Evolutionary conservation across 2,113 vertebrate genomes (phyloP).

Genomic region (Pseudorectes ferrugineus): DNA sequence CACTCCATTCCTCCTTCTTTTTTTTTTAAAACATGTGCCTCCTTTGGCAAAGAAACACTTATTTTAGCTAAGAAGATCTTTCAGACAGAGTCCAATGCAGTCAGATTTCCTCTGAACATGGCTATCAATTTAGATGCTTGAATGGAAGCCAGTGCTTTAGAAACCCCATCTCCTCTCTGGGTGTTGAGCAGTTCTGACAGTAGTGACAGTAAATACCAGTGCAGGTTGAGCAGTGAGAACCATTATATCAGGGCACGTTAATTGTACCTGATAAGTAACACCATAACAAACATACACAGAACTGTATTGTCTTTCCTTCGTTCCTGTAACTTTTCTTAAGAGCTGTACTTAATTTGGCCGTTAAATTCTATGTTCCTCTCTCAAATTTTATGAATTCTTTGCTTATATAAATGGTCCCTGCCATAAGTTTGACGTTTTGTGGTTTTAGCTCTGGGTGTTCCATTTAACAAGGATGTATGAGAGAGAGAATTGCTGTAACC

Average conservation of each 20-base stretch:
- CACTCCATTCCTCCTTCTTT: not conserved
- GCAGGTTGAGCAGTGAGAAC: not conserved
- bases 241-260: not conserved
- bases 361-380: not conserved
- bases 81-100: not conserved
- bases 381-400: not conserved
- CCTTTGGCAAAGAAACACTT: not conserved
- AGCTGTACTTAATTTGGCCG: not conserved
- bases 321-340: not conserved
- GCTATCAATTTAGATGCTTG: constrained; percentile 2
- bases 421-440: not conserved
- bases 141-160: not conserved
- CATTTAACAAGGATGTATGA: not conserved
- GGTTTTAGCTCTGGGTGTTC: not conserved
- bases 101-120: not conserved
- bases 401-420: not conserved
- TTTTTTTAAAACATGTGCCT: not conserved
- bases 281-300: not conserved
- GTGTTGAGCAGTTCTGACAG: not conserved
- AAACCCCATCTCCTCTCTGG: not conserved
- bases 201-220: constrained; percentile 25
- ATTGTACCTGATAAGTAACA: not conserved
- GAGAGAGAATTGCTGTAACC: not conserved
- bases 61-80: not conserved
- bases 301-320: not conserved